Conservation (phyloP, 2,888 invertebrate genomes). For the Machimus atricapillus region DNA sequence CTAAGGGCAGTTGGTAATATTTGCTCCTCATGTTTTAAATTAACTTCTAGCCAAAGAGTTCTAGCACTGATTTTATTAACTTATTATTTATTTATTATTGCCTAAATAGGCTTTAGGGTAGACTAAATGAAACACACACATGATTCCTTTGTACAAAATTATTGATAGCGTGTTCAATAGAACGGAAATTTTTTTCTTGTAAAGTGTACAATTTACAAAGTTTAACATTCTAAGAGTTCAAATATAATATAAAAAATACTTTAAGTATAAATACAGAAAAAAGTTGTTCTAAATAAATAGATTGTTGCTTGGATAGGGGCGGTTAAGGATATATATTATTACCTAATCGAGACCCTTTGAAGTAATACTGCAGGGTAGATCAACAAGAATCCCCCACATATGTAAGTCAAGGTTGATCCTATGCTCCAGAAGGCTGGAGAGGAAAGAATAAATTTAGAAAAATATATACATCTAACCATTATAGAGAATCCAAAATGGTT, state of each 20-base stretch:
- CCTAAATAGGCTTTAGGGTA: neutral
- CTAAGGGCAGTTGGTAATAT: constrained; percentile 40
- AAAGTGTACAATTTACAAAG: constrained; percentile 29
- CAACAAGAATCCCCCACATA: constrained; percentile 77
- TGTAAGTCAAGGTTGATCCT: constrained; percentile 83
- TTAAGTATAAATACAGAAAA: constrained; percentile 20
- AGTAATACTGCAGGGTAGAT: constrained; percentile 78
- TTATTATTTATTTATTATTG: constrained; percentile 46
- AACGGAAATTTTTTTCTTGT: constrained; percentile 18
- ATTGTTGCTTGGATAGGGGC: neutral
- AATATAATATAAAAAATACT: constrained; percentile 23
- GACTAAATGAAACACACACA: neutral
- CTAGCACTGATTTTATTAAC: constrained; percentile 47
- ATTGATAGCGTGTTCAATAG: constrained; percentile 32
- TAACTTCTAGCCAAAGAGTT: constrained; percentile 47
- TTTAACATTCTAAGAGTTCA: constrained; percentile 30
- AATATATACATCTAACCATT: no score
- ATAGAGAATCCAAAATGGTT: no score
- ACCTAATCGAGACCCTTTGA: constrained; percentile 53
- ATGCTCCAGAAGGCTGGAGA: constrained; percentile 87
- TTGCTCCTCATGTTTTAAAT: constrained; percentile 44
- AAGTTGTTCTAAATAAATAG: constrained; percentile 15
- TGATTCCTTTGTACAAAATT: constrained; percentile 23
- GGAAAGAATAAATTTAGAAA: neutral
- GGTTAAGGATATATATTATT: neutral